Conservation (phyloP, 2,888 invertebrate genomes). For the Hanleya hanleyi region DNA sequence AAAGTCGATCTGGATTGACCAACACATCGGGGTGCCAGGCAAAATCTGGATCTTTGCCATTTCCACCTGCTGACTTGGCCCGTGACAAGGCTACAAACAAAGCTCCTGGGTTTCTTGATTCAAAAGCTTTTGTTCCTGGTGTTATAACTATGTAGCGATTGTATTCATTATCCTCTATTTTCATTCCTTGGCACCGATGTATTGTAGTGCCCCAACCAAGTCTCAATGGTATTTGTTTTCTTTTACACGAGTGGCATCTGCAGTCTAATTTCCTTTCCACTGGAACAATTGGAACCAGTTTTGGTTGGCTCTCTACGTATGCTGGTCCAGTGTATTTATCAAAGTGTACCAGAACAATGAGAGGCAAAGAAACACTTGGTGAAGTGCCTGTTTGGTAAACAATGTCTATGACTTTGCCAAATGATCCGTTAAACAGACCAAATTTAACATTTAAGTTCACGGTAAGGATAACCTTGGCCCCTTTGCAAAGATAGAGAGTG, state of each 20-base stretch:
- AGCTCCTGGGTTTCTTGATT: constrained; percentile 37
- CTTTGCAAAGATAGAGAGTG: constrained; percentile 26
- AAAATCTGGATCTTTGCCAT: constrained; percentile 31
- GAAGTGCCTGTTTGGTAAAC: constrained; percentile 28
- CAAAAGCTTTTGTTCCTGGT: constrained; percentile 36
- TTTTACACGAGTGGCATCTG: constrained; percentile 27
- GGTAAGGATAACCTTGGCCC: constrained; percentile 37
- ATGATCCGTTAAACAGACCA: constrained; percentile 41
- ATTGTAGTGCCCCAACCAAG: constrained; percentile 45
- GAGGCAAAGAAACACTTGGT: constrained; percentile 29
- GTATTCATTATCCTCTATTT: constrained; percentile 37
- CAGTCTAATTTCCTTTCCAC: constrained; percentile 38
- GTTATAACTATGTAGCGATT: constrained; percentile 40
- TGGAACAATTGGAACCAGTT: constrained; percentile 45
- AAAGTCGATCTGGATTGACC: constrained; percentile 37
- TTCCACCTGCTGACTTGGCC: constrained; percentile 36
- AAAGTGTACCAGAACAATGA: constrained; percentile 43
- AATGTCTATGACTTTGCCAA: constrained; percentile 36
- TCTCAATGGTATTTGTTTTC: constrained; percentile 36
- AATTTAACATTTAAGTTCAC: constrained; percentile 31
- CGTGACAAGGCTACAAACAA: constrained; percentile 44
- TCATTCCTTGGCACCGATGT: constrained; percentile 47
- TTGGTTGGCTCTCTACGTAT: constrained; percentile 25
- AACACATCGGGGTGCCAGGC: constrained; percentile 36
- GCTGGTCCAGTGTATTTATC: constrained; percentile 39